These are phyloP conservation scores for Sebastes kiyomatsui DNA, from an alignment of 2,797 vertebrate genomes.

Conservation along the genomic window DNA sequence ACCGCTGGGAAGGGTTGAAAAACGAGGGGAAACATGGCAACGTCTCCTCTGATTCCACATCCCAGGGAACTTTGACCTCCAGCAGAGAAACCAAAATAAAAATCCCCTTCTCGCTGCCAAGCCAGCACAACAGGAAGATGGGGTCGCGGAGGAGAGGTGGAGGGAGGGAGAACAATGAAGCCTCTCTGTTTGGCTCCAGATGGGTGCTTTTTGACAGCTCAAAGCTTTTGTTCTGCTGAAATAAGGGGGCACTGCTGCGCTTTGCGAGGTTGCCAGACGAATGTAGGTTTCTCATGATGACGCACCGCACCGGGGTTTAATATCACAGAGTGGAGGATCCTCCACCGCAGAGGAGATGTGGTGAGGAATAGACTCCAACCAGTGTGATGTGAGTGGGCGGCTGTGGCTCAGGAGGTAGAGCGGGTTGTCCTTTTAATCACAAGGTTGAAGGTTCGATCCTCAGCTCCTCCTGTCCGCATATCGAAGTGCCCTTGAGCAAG, in stretches of 20 bases:
- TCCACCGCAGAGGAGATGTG: slow-evolving; percentile 39
- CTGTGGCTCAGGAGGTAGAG: not conserved
- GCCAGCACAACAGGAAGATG: slow-evolving; percentile 72
- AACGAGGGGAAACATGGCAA: slow-evolving; percentile 65
- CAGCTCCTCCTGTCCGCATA: not conserved
- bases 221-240: slow-evolving; percentile 60
- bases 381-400: not conserved
- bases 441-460: not conserved
- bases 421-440: not conserved
- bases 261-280: slow-evolving; percentile 59
- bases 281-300: slow-evolving; percentile 46
- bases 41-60: slow-evolving; percentile 74
- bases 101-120: slow-evolving; percentile 68
- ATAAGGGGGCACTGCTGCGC: slow-evolving; percentile 41
- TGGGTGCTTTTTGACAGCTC: slow-evolving; percentile 61
- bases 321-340: slow-evolving; percentile 19
- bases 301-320: slow-evolving; percentile 22
- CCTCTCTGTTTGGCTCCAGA: slow-evolving; percentile 66
- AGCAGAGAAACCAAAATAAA: slow-evolving; percentile 77
- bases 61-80: slow-evolving; percentile 75
- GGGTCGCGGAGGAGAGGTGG: slow-evolving; percentile 57
- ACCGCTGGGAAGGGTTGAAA: slow-evolving; percentile 57
- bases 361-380: slow-evolving; percentile 14
- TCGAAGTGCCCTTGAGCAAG: not conserved
- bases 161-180: slow-evolving; percentile 65